Conservation (phyloP, 1,140 invertebrate genomes). For the Stegodyphus mimosarum region DNA sequence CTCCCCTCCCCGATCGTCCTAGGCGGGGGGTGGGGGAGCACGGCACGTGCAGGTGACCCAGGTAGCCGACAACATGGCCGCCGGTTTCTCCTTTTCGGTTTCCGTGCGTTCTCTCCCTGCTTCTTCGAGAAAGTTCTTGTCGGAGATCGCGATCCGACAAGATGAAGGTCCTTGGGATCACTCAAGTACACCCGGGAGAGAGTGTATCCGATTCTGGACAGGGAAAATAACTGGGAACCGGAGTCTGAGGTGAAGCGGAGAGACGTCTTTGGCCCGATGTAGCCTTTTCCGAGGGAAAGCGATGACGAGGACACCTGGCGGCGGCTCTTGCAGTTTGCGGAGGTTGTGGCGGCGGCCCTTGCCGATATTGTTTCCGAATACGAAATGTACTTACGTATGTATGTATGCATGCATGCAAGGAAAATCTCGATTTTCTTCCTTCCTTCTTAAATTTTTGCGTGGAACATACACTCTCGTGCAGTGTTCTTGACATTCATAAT, state of each 20-base stretch:
- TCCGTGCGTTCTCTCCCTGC: background rate
- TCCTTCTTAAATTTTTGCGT: too few relatives aligned
- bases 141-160: too few relatives aligned
- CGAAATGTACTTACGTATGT: too few relatives aligned
- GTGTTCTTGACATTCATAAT: too few relatives aligned
- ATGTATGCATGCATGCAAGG: too few relatives aligned
- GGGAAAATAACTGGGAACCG: background rate
- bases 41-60: conserved; percentile 57
- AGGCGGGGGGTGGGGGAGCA: conserved; percentile 19
- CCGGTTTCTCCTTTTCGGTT: background rate
- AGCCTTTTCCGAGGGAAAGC: background rate
- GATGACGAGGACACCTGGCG: conserved; percentile 24
- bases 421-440: too few relatives aligned
- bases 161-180: background rate
- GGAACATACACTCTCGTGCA: too few relatives aligned
- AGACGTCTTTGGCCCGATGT: background rate
- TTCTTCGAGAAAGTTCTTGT: background rate
- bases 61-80: conserved; percentile 60
- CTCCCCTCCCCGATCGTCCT: conserved; percentile 26
- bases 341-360: too few relatives aligned
- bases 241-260: background rate
- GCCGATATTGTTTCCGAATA: too few relatives aligned
- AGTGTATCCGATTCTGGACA: background rate
- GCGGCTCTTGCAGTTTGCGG: background rate
- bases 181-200: background rate